Evolutionary conservation across 2,113 vertebrate genomes (phyloP).

Genomic region (Podilymbus podiceps): DNA sequence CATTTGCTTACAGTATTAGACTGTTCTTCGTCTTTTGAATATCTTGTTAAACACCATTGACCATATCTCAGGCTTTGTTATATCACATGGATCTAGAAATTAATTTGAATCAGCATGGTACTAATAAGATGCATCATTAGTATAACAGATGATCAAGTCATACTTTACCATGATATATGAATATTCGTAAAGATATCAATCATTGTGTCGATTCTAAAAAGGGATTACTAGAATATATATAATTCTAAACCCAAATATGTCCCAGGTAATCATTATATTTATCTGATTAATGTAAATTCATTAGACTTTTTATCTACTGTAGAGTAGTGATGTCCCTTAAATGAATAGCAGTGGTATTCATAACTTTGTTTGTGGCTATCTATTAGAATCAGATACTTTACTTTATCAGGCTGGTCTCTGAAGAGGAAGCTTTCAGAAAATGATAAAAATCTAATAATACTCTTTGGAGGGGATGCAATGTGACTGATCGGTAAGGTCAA

Average conservation of each 20-base stretch:
- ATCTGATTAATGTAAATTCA: conserved; percentile 73
- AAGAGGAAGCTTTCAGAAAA: conserved; percentile 75
- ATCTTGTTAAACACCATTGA: background rate
- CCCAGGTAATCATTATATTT: conserved; percentile 40
- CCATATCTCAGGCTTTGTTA: background rate
- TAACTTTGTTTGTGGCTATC: conserved; percentile 79
- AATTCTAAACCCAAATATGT: conserved; percentile 24
- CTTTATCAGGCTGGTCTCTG: conserved; percentile 71
- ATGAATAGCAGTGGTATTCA: conserved; percentile 73
- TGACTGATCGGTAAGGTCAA: conserved; percentile 81
- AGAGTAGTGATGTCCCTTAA: conserved; percentile 70
- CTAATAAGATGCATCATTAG: background rate
- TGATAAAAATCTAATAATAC: conserved; percentile 82
- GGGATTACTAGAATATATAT: background rate
- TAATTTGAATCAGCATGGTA: background rate
- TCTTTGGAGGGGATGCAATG: conserved; percentile 76
- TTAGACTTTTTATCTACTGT: conserved; percentile 67
- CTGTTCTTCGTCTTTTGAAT: background rate
- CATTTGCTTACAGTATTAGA: background rate
- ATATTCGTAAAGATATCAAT: background rate
- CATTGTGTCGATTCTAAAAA: background rate
- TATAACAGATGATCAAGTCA: background rate
- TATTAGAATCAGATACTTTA: conserved; percentile 72
- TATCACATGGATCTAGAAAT: background rate
- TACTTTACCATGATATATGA: background rate